Evolutionary conservation across 2,888 invertebrate species (phyloP).

Genomic region (Petrophora chlorosata): DNA sequence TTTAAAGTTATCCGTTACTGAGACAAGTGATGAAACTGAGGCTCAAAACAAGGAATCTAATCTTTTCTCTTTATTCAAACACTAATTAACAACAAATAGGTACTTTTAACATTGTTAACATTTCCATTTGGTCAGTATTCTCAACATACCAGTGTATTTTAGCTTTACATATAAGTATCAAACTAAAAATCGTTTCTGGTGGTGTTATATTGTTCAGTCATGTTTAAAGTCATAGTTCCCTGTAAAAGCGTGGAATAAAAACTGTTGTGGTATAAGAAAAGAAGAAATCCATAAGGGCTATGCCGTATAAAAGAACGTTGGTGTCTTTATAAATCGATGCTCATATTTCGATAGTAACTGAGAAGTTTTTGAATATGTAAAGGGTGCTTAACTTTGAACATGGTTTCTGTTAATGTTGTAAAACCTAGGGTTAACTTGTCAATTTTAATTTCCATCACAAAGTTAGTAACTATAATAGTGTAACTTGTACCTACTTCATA

Average conservation of each 20-base stretch:
- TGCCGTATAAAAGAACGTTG: too few species aligned
- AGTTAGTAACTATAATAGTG: slow-evolving; percentile 46
- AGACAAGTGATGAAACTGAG: background rate
- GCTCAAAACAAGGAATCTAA: background rate
- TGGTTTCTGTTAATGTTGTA: slow-evolving; percentile 6
- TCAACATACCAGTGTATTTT: slow-evolving; percentile 9
- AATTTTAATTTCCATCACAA: slow-evolving; percentile 66
- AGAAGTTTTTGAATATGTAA: too few species aligned
- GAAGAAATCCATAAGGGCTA: too few species aligned
- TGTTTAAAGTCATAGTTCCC: slow-evolving; percentile 5
- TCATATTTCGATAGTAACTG: too few species aligned
- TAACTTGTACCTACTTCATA: slow-evolving; percentile 50
- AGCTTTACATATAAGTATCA: background rate
- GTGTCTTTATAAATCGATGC: too few species aligned
- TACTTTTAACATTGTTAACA: too few species aligned
- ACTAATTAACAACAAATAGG: too few species aligned
- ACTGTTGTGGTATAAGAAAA: too few species aligned
- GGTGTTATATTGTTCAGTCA: slow-evolving; percentile 5
- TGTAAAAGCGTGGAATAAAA: too few species aligned
- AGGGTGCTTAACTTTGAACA: slow-evolving; percentile 4
- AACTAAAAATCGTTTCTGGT: slow-evolving; percentile 7
- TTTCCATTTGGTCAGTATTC: slow-evolving; percentile 28
- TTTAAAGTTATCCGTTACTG: too few species aligned
- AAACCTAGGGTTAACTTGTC: slow-evolving; percentile 49
- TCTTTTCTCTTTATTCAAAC: background rate